Evolutionary conservation across 2,888 invertebrate species (phyloP), one percentile per base, ranked within the genome.

Genomic region (Apamea sordens): DNA sequence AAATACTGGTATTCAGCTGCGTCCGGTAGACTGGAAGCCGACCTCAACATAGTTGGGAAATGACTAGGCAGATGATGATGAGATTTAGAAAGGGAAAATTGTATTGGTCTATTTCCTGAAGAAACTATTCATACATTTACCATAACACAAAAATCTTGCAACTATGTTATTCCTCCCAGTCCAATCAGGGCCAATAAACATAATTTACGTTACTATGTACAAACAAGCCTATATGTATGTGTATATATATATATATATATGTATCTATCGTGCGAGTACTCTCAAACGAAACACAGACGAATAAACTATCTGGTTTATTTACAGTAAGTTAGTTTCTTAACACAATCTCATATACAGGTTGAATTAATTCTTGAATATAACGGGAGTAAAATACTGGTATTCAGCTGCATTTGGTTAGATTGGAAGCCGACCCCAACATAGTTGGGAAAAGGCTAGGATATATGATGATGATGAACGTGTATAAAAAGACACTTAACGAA

Each of bases 291-390:
- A 77, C 65, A 77, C 41, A 80, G 53, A 44, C 63, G 67, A 36
- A 73, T 80, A 73, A 82, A 85, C 85, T 82, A 82, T 70, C 36
- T 36, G 36, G 63, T 79, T 81, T 81, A 79, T 73, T 56, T 73
- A 36, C 36, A 24, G 2, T 10, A 15, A 74, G 76, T 77, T 82
- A 75, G 83, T 83, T 83, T 88, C 79, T 80, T 70, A 77, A 73
- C 41, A 41, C 32, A 59, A 74, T 63, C 65, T 61, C 41, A 2
- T 76, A 44, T 76, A 85, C 74, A 84, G 80, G 67, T 2, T 75
- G 80, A n/a, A 32, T 69, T 32, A 50, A 80, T 41, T 50, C 10
- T 67, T 24, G 41, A 11, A 11, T 44, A 47, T 11, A 47, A 7
- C 8, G 7, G 18, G 2, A 21, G 50, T 53, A 24, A 44, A 44